These are phyloP conservation scores for Andinoacara biseriatus DNA, from an alignment of 2,113 vertebrate species.

Conservation along the genomic window DNA sequence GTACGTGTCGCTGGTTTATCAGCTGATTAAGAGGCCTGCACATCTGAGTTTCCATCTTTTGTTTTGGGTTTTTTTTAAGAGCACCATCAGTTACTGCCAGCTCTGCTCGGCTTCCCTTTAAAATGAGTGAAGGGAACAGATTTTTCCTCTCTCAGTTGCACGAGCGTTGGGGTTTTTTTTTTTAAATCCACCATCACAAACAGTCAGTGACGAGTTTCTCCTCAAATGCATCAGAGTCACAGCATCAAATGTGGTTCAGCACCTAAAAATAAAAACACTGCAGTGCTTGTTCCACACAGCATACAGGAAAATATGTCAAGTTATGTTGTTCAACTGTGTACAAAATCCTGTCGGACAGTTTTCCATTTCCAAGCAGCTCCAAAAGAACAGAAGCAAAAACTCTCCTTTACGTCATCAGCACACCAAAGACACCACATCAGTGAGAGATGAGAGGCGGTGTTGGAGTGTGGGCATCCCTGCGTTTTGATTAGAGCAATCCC, in stretches of 20 bases:
- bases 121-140: not conserved
- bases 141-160: not conserved
- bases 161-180: not conserved
- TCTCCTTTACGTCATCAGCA: not conserved
- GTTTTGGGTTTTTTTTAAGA: not conserved
- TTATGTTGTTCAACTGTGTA: too few species aligned
- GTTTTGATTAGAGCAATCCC: not conserved
- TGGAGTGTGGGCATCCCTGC: not conserved
- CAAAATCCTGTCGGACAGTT: not conserved
- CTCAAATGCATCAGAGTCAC: rapidly evolving
- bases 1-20: not conserved
- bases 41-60: not conserved
- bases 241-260: not conserved
- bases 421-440: not conserved
- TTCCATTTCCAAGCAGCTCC: not conserved
- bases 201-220: not conserved
- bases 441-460: not conserved
- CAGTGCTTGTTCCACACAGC: too few species aligned
- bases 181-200: not conserved
- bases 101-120: not conserved
- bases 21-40: not conserved
- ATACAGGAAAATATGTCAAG: too few species aligned
- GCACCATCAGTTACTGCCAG: not conserved
- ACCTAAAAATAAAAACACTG: too few species aligned
- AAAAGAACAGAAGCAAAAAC: not conserved